A percentile compares a stretch with the other conserved stretches of the same genome.
phyloP scores from a whole-genome alignment of 2,113 vertebrate genomes.

The Capricornis sumatraensis region DNA sequence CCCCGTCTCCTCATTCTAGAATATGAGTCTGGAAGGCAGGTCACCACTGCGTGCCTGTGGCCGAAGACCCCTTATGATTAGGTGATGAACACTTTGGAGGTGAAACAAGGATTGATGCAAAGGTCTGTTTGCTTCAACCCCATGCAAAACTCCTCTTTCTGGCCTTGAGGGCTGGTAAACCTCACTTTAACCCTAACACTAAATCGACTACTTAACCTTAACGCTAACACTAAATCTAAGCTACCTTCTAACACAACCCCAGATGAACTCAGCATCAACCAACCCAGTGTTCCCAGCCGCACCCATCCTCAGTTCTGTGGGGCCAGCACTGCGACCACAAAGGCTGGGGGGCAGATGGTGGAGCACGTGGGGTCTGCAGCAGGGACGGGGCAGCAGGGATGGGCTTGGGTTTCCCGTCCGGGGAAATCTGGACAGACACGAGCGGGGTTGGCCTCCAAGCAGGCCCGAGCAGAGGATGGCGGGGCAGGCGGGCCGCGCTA shows the following conservation, averaged over 20 bases:
- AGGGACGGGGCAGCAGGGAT: background rate
- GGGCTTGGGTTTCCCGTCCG: background rate
- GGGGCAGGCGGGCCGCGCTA: rapidly evolving
- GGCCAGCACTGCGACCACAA: background rate
- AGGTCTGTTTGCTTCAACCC: background rate
- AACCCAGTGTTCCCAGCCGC: background rate
- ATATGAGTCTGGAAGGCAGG: background rate
- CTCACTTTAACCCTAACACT: background rate
- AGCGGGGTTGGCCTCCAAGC: background rate
- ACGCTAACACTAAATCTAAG: background rate
- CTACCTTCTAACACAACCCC: background rate
- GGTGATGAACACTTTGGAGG: rapidly evolving
- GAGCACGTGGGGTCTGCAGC: background rate
- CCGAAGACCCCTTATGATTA: background rate
- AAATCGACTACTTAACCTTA: background rate
- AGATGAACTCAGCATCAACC: background rate
- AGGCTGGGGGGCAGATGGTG: background rate
- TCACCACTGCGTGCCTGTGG: too few species aligned
- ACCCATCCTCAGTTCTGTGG: background rate
- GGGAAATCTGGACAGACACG: background rate
- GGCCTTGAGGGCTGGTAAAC: background rate
- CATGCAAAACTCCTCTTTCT: rapidly evolving
- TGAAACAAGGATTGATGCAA: background rate
- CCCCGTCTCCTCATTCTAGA: background rate
- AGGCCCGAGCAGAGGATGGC: background rate